A percentile compares a stretch with the other conserved stretches of the same genome.
Evolutionary conservation across 2,888 invertebrate genomes (phyloP).

Genomic region (Adelognathus sp.): DNA sequence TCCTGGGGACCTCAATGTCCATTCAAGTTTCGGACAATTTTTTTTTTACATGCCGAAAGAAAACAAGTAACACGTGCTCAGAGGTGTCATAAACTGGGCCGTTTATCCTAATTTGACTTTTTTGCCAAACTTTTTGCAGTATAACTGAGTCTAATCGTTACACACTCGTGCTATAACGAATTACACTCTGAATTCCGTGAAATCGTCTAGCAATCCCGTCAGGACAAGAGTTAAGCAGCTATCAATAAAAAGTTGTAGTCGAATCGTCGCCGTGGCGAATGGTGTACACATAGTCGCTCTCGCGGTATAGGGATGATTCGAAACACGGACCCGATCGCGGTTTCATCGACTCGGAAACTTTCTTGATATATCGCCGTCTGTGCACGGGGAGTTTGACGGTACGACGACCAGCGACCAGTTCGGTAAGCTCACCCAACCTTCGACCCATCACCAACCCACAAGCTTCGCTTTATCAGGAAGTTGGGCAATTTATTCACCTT

Average conservation of each 20-base stretch:
- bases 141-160: background rate
- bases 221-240: conserved; percentile 36
- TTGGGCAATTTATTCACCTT: conserved; percentile 75
- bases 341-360: conserved; percentile 65
- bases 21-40: too few species aligned
- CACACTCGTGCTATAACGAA: background rate
- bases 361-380: conserved; percentile 67
- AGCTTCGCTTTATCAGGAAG: conserved; percentile 63
- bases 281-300: background rate
- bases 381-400: conserved; percentile 51
- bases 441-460: conserved; percentile 33
- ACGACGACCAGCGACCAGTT: conserved; percentile 42
- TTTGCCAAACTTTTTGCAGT: background rate
- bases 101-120: too few species aligned
- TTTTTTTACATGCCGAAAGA: too few species aligned
- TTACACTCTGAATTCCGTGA: background rate
- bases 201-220: background rate
- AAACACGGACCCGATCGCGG: conserved; percentile 55
- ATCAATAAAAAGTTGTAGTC: conserved; percentile 36
- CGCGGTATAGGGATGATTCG: conserved; percentile 35
- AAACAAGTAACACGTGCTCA: too few species aligned
- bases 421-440: conserved; percentile 45
- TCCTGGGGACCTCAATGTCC: too few species aligned
- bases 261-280: conserved; percentile 22
- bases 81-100: too few species aligned